Evolutionary conservation across 2,113 vertebrate species (phyloP).

Genomic region (Microcebus ravelobensis): DNA sequence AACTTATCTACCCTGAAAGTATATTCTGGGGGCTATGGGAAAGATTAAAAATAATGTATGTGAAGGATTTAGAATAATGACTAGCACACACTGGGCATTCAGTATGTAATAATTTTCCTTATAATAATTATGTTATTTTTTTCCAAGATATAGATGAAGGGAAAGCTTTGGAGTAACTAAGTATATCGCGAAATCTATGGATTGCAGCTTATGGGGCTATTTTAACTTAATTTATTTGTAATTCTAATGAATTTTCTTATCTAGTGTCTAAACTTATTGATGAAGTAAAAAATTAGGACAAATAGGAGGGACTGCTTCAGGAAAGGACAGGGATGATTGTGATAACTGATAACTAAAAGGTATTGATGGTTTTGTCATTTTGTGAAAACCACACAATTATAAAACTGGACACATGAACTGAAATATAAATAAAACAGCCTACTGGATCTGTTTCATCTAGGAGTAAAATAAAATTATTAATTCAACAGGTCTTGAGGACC

Average conservation of each 20-base stretch:
- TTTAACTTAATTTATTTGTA: not conserved
- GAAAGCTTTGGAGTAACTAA: not conserved
- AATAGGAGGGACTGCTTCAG: not conserved
- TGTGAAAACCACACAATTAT: not conserved
- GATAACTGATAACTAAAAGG: not conserved
- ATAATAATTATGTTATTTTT: not conserved
- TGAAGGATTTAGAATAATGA: constrained; percentile 26
- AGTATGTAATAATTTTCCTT: not conserved
- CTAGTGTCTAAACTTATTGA: not conserved
- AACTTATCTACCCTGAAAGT: not conserved
- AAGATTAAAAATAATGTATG: not conserved
- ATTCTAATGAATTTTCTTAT: not conserved
- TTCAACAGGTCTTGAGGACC: not conserved
- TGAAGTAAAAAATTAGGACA: not conserved
- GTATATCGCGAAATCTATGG: not conserved
- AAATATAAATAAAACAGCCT: not conserved
- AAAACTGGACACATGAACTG: not conserved
- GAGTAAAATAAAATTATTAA: not conserved
- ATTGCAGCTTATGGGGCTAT: not conserved
- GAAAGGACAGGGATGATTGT: not conserved
- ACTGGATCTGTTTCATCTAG: not conserved
- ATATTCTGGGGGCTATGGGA: not conserved
- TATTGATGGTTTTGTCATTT: not conserved
- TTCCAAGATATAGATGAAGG: not conserved
- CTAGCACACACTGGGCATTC: not conserved